Percentiles rank a stretch among this genome's conserved stretches.
Conservation (phyloP, 2,797 vertebrate species). For the Lutjanus argentimaculatus region DNA sequence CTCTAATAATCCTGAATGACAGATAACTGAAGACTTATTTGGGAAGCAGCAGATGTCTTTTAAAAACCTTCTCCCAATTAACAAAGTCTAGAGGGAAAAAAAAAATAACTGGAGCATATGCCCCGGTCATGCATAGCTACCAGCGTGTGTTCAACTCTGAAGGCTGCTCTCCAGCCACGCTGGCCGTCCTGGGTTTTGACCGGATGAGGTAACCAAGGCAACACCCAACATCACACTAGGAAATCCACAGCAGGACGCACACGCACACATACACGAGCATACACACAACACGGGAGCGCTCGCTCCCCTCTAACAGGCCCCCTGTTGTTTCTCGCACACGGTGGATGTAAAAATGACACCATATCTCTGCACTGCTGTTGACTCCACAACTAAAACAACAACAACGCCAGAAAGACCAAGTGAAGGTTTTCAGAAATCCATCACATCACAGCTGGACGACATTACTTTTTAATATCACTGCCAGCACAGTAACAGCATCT, state of each 20-base stretch:
- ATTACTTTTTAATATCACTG: not conserved
- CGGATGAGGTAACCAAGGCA: conserved; percentile 74
- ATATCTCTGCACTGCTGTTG: not conserved
- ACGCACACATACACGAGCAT: conserved; percentile 18
- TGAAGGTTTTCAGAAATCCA: not conserved
- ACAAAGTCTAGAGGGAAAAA: conserved; percentile 39
- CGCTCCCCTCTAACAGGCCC: conserved; percentile 11
- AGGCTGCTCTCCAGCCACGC: conserved; percentile 10
- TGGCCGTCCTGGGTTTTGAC: conserved; percentile 40
- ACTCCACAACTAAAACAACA: conserved; percentile 3
- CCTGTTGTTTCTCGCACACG: conserved; percentile 20
- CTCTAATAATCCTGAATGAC: not conserved
- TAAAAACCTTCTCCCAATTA: conserved; percentile 62
- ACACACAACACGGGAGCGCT: conserved; percentile 2
- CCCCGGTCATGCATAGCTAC: conserved; percentile 54
- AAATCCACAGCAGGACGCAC: conserved; percentile 40
- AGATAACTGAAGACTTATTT: conserved; percentile 16
- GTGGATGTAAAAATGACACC: conserved; percentile 24
- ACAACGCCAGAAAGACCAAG: not conserved
- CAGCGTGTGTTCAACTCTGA: conserved; percentile 25
- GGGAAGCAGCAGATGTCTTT: conserved; percentile 53
- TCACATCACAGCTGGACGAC: not conserved
- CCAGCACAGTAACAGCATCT: not conserved
- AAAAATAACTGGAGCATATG: conserved; percentile 46
- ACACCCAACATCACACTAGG: conserved; percentile 53